phyloP scores from a whole-genome alignment of 2,113 vertebrate species.

The Axis porcinus region DNA sequence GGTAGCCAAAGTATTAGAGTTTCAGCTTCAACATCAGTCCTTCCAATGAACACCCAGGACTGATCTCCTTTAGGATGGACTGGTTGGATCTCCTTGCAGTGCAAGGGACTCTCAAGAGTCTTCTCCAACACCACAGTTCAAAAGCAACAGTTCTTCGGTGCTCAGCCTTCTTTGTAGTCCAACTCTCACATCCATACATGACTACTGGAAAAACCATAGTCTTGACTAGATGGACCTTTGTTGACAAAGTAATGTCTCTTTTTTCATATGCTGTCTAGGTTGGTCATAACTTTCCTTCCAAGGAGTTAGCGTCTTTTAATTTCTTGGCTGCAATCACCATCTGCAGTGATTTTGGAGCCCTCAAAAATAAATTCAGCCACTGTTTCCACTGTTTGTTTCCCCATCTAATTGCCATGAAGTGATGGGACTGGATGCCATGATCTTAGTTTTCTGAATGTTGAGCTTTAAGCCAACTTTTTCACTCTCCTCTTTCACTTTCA shows the following conservation, averaged over 20 bases:
- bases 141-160: fast-evolving
- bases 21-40: neutral
- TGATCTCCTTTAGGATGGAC: neutral
- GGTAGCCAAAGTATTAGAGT: neutral
- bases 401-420: neutral
- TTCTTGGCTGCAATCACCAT: neutral
- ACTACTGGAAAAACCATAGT: neutral
- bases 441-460: neutral
- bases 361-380: fast-evolving
- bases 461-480: neutral
- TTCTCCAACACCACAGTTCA: neutral
- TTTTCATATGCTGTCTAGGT: neutral
- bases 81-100: neutral
- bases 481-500: neutral
- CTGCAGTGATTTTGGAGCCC: neutral
- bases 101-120: neutral
- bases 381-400: neutral
- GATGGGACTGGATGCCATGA: neutral
- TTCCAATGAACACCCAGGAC: neutral
- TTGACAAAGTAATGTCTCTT: neutral
- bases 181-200: neutral
- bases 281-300: neutral
- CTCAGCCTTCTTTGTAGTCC: neutral
- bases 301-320: neutral
- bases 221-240: neutral